Percentiles rank a stretch among this genome's conserved stretches.
phyloP scores from a whole-genome alignment of 2,888 invertebrate species.

The Cantharis flavilabris region DNA sequence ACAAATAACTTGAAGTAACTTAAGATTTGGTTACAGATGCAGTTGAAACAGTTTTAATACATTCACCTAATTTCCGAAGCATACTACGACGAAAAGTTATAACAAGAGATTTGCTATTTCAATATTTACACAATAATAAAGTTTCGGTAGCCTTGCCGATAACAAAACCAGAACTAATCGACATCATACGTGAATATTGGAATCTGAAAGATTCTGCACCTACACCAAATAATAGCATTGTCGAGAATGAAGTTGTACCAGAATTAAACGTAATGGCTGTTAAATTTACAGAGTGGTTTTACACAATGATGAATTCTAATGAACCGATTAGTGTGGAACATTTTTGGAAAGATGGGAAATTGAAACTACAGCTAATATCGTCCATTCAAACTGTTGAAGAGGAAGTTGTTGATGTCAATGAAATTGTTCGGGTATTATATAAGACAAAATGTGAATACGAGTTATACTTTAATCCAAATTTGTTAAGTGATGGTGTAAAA shows the following conservation, averaged over 20 bases:
- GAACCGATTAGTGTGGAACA: slow-evolving; percentile 56
- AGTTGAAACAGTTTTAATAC: slow-evolving; percentile 57
- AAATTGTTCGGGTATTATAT: slow-evolving; percentile 52
- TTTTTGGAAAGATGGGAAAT: slow-evolving; percentile 61
- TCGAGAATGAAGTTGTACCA: background rate
- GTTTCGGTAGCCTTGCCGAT: slow-evolving; percentile 55
- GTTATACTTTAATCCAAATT: slow-evolving; percentile 65
- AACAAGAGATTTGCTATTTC: slow-evolving; percentile 60
- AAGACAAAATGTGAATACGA: slow-evolving; percentile 53
- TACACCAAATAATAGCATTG: background rate
- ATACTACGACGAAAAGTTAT: slow-evolving; percentile 59
- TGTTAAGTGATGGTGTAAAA: slow-evolving; percentile 60
- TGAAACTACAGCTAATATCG: slow-evolving; percentile 47
- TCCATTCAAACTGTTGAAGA: slow-evolving; percentile 38
- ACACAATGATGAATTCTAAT: slow-evolving; percentile 54
- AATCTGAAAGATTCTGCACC: slow-evolving; percentile 25
- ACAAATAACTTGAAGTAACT: background rate
- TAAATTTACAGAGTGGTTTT: slow-evolving; percentile 66
- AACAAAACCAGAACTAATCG: slow-evolving; percentile 60
- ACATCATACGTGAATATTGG: slow-evolving; percentile 57
- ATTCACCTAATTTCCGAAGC: slow-evolving; percentile 56
- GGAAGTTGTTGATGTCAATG: slow-evolving; percentile 44
- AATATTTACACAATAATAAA: slow-evolving; percentile 58
- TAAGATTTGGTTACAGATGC: slow-evolving; percentile 55
- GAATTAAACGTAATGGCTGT: slow-evolving; percentile 57